phyloP scores from a whole-genome alignment of 1,140 invertebrate genomes.

The Periplaneta americana region DNA sequence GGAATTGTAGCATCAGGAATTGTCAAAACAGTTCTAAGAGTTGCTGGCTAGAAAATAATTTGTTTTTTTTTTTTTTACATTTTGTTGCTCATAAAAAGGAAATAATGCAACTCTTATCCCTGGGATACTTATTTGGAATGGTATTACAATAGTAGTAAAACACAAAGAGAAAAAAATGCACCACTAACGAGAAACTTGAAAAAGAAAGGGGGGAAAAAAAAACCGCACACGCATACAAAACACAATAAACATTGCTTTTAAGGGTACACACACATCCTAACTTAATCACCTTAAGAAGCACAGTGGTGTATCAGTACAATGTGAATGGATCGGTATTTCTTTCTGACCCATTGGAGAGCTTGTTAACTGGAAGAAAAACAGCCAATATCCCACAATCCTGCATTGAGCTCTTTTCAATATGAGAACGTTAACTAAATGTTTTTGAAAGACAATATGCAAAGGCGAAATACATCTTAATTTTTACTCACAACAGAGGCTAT shows the following conservation, averaged over 20 bases:
- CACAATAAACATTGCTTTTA: not conserved
- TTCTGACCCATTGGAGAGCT: not conserved
- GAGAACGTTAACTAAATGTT: too few relatives aligned
- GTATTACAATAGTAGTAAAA: not conserved
- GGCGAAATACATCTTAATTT: too few relatives aligned
- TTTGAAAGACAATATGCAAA: too few relatives aligned
- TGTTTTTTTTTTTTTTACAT: not conserved
- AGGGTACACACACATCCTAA: not conserved
- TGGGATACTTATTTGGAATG: not conserved
- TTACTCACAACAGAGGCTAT: too few relatives aligned
- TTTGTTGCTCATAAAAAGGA: not conserved
- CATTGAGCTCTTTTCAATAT: too few relatives aligned
- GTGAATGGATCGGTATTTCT: not conserved
- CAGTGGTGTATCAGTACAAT: not conserved
- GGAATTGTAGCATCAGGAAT: not conserved
- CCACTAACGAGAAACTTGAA: not conserved
- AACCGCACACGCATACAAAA: not conserved
- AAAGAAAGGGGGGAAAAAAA: too few relatives aligned
- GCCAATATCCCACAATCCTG: too few relatives aligned
- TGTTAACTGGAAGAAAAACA: not conserved
- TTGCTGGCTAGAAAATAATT: not conserved
- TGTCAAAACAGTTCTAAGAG: not conserved
- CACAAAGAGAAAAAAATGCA: not conserved
- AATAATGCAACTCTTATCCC: not conserved
- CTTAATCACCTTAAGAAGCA: not conserved